Base-by-base conservation (phyloP, 2,888 invertebrate genomes). In the Antitype chi region DNA sequence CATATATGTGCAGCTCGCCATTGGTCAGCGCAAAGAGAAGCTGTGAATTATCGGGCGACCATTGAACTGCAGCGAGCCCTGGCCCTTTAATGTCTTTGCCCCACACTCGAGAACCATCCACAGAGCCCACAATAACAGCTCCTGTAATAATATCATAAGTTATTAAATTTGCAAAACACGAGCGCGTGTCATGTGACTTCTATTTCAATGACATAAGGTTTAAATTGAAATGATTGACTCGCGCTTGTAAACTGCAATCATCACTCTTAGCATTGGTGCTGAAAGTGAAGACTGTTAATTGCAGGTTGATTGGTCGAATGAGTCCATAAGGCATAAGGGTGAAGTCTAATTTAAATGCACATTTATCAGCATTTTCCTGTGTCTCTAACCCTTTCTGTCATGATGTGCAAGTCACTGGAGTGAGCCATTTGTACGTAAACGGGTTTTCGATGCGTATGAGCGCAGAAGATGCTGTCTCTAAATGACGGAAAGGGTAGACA, bases 21-120 rank as follows among this genome's bases (percentile, higher is more conserved):
- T 98, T 99, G 74, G 97, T 97, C 75, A 99, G 95, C 57, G 99
- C 99, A 95, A 99, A 99, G 3, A 99, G 96, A 20, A 99, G 96
- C 64, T 99, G 97, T 83, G 98, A 98, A 72, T 99, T 98, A 94
- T 99, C 99, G 0, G 99, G 99, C 20, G 99, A 99, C 99, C 99
- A 99, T 95, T 99, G 99, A 0, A 99, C 99, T 25, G 98, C 98
- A 43, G 98, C 97, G 32, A 99, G 95, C 38, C 98, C 97, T 0
- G 98, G 97, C 25, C 98, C 98, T 94, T 99, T 99, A 38, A 99
- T 96, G 91, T 99, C 99, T 94, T 99, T 99, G 7, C 99, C 99
- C 99, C 99, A 99, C 55, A 99, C 98, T 81, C 99, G 97, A 91
- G 99, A 99, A 0, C 99, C 99, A 95, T 99, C 99, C 0, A 99